These are phyloP conservation scores for Danio choprae DNA, from an alignment of 2,797 vertebrate species.

Conservation along the genomic window DNA sequence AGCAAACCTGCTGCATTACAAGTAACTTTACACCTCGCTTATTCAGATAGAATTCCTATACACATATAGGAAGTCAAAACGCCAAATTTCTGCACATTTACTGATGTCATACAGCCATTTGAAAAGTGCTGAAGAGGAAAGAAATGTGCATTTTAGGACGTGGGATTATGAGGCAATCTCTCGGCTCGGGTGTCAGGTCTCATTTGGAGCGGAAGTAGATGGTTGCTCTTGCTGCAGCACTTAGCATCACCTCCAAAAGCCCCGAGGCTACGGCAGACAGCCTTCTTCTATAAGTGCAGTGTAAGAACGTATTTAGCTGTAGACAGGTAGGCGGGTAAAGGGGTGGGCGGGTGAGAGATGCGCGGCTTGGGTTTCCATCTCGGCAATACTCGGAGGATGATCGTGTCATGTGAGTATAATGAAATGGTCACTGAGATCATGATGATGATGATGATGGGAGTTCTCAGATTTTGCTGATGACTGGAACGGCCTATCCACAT, in stretches of 20 bases:
- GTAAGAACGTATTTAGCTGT: conserved; percentile 58
- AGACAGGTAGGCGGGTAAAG: conserved; percentile 43
- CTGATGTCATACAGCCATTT: conserved; percentile 49
- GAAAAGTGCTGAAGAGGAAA: conserved; percentile 59
- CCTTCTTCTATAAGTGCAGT: conserved; percentile 61
- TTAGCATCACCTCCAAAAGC: conserved; percentile 59
- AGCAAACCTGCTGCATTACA: conserved; percentile 50
- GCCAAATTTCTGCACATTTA: conserved; percentile 25
- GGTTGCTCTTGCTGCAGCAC: conserved; percentile 60
- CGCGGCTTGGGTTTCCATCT: conserved; percentile 38
- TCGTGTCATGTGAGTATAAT: conserved; percentile 32
- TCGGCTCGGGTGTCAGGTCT: conserved; percentile 60
- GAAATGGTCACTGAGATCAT: conserved; percentile 30
- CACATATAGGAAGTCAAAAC: conserved; percentile 27
- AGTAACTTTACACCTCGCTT: conserved; percentile 36
- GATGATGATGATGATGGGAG: conserved; percentile 41
- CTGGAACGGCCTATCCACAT: background rate
- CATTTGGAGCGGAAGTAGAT: conserved; percentile 59
- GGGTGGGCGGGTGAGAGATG: background rate
- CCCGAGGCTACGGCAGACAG: conserved; percentile 61
- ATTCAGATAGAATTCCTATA: conserved; percentile 40
- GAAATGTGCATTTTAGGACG: conserved; percentile 55
- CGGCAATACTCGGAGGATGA: conserved; percentile 17
- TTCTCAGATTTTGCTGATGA: conserved; percentile 30
- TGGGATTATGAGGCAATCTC: conserved; percentile 59